phyloP scores from a whole-genome alignment of 92 coral and sea anemone genomes.

The Pocillopora meandrina region DNA sequence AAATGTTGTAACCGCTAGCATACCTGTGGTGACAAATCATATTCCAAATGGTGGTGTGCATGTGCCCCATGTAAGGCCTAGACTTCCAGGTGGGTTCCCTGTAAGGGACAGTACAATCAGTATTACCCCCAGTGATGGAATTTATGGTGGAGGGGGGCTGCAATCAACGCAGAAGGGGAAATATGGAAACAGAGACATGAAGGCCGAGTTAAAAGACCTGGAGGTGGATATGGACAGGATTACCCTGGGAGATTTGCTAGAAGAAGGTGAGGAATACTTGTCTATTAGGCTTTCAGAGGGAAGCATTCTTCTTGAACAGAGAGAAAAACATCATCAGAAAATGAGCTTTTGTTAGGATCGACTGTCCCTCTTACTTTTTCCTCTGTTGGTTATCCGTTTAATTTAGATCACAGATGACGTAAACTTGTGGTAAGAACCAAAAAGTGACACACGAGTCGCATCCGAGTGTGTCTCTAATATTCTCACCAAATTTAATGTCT shows the following conservation, averaged over 20 bases:
- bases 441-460: too few relatives aligned
- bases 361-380: too few relatives aligned
- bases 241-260: conserved; percentile 83
- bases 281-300: too few relatives aligned
- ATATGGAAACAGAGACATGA: conserved; percentile 91
- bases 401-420: too few relatives aligned
- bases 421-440: too few relatives aligned
- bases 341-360: too few relatives aligned
- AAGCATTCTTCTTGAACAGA: too few relatives aligned
- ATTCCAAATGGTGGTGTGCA: conserved; percentile 62
- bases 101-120: conserved; percentile 38
- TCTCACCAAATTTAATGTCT: too few relatives aligned
- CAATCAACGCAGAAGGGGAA: conserved; percentile 83
- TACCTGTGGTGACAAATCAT: conserved; percentile 12
- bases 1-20: conserved; percentile 1
- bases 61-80: conserved; percentile 43
- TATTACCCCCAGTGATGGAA: conserved; percentile 59
- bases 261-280: conserved; percentile 70
- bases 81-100: conserved; percentile 38
- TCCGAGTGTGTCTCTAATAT: too few relatives aligned
- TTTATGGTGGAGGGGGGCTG: conserved; percentile 73
- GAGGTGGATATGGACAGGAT: conserved; percentile 91
- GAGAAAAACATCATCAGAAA: too few relatives aligned
- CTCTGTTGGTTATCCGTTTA: too few relatives aligned
- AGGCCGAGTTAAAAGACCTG: conserved; percentile 73